Percentiles rank a stretch among this genome's conserved stretches.
phyloP scores from a whole-genome alignment of 2,797 vertebrate genomes.

The Poeciliopsis gracilis region DNA sequence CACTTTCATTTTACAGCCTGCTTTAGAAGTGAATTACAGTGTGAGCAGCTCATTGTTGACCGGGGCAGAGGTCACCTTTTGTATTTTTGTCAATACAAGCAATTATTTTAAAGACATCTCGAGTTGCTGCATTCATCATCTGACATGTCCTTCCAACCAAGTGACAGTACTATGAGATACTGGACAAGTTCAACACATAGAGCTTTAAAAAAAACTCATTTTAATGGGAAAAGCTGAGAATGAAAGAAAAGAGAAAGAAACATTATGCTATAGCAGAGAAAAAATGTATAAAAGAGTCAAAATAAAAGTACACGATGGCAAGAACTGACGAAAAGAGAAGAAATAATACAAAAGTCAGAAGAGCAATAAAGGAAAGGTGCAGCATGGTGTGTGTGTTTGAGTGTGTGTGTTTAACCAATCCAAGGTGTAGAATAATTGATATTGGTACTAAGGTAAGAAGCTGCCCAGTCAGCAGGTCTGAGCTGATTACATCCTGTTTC shows the following conservation, averaged over 20 bases:
- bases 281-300: not conserved
- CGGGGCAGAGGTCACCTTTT: not conserved
- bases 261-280: not conserved
- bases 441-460: constrained; percentile 66
- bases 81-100: not conserved
- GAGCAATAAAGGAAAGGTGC: not conserved
- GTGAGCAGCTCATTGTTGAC: not conserved
- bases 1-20: not conserved
- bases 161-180: not conserved
- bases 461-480: constrained; percentile 70
- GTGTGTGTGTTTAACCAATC: constrained; percentile 57
- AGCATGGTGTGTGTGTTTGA: not conserved
- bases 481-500: constrained; percentile 66
- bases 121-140: not conserved
- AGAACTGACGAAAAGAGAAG: not conserved
- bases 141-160: not conserved
- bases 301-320: too few relatives aligned
- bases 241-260: not conserved
- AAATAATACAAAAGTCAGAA: not conserved
- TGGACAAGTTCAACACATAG: not conserved
- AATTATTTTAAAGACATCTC: not conserved
- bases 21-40: not conserved
- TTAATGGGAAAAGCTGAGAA: not conserved
- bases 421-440: constrained; percentile 63
- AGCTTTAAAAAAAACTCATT: not conserved